phyloP scores from a whole-genome alignment of 1,140 invertebrate genomes.

The Leptinotarsa undecemlineata region DNA sequence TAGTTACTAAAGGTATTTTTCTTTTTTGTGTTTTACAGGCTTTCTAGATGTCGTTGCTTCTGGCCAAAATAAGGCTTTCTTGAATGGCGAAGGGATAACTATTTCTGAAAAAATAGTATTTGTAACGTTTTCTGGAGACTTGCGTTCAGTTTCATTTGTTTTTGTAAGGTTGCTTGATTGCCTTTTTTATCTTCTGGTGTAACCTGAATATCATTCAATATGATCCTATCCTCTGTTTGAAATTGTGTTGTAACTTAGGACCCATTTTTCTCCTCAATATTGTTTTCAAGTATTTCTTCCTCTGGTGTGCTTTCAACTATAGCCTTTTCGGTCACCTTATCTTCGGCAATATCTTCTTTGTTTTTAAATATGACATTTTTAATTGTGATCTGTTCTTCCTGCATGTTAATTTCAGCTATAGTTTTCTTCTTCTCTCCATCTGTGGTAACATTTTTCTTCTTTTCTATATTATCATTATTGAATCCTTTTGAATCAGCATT shows the following conservation, averaged over 20 bases:
- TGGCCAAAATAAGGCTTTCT: constrained; percentile 11
- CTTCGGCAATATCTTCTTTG: background rate
- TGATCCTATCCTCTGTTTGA: background rate
- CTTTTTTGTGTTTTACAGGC: background rate
- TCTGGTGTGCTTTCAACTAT: background rate
- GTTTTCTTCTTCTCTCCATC: background rate
- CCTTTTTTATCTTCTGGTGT: background rate
- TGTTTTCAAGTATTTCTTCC: background rate
- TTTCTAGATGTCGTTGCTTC: no score
- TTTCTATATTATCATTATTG: background rate
- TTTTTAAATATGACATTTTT: no score
- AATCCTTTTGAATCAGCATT: background rate
- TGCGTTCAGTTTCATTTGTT: background rate
- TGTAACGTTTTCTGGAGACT: background rate
- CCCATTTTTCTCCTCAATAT: background rate
- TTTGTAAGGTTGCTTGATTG: background rate
- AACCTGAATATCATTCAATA: constrained; percentile 4
- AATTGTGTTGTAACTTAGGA: background rate
- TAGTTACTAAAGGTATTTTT: constrained; percentile 5
- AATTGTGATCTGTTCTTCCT: background rate
- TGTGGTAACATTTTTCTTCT: background rate
- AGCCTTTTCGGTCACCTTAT: background rate
- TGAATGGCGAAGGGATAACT: constrained; percentile 1
- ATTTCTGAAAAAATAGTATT: background rate
- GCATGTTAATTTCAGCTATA: background rate